A percentile compares a stretch with the other conserved stretches of the same genome.
Conservation (phyloP, 2,888 invertebrate species). For the Bellardia bayeri region DNA sequence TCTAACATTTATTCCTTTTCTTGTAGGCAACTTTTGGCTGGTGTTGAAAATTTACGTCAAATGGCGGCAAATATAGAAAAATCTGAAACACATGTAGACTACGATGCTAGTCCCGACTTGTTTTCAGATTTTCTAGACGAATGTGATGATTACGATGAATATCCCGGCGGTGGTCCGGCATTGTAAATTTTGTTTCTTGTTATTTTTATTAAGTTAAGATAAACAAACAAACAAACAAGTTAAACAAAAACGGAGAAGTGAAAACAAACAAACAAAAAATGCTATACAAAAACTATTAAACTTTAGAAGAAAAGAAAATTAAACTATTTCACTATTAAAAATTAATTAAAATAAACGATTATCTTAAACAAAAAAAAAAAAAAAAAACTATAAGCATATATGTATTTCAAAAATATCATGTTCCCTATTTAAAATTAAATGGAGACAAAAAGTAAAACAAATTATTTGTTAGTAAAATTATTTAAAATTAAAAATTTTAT, state of each 20-base stretch:
- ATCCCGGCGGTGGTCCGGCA: constrained; percentile 78
- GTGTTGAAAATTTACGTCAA: constrained; percentile 88
- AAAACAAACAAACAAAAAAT: constrained; percentile 70
- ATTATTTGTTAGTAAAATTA: constrained; percentile 30
- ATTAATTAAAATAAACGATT: constrained; percentile 40
- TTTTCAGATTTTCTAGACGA: constrained; percentile 80
- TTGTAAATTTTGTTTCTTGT: constrained; percentile 76
- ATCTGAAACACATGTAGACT: constrained; percentile 82
- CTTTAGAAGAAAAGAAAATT: constrained; percentile 32
- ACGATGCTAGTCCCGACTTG: constrained; percentile 79
- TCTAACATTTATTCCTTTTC: background rate
- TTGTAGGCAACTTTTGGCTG: constrained; percentile 87
- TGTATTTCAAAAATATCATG: constrained; percentile 69
- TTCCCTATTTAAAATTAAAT: constrained; percentile 47
- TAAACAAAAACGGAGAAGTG: constrained; percentile 46
- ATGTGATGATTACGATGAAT: constrained; percentile 80
- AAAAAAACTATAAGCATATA: constrained; percentile 60
- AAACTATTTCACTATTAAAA: constrained; percentile 69
- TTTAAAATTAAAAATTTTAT: constrained; percentile 20
- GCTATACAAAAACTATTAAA: constrained; percentile 55
- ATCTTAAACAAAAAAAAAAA: constrained; percentile 49
- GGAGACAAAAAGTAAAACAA: constrained; percentile 25
- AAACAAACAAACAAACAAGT: constrained; percentile 51
- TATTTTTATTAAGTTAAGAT: constrained; percentile 61
- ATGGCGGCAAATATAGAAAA: constrained; percentile 88